Evolutionary conservation across 2,113 vertebrate genomes (phyloP).

Genomic region (Cryptomyrus ogoouensis): DNA sequence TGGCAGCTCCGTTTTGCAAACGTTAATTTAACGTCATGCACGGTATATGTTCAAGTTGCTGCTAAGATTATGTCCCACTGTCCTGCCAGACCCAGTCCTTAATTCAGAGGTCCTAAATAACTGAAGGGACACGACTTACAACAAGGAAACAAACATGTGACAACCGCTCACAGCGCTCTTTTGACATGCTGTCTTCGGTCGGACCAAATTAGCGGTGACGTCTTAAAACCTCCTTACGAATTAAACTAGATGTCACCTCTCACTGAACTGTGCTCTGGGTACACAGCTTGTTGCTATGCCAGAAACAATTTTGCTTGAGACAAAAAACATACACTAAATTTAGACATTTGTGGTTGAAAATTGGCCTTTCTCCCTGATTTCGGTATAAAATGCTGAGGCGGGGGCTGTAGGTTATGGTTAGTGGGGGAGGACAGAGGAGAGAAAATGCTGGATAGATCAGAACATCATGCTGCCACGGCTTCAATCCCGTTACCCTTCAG

Average conservation of each 20-base stretch:
- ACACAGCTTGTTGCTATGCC: not conserved
- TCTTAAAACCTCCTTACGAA: not conserved
- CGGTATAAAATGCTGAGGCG: not conserved
- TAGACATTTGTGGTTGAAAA: not conserved
- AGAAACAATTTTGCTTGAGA: not conserved
- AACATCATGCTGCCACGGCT: not conserved
- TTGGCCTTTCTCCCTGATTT: not conserved
- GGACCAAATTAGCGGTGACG: not conserved
- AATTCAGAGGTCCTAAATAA: not conserved
- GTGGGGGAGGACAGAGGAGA: not conserved
- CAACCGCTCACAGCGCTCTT: not conserved
- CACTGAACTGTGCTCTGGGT: not conserved
- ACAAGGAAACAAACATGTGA: not conserved
- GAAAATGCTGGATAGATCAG: not conserved
- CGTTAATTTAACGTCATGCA: not conserved
- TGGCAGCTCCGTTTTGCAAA: not conserved
- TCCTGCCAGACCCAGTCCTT: not conserved
- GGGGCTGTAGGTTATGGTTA: not conserved
- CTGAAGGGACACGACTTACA: not conserved
- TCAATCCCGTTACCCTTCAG: not conserved
- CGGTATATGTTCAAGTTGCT: not conserved
- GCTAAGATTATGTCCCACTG: not conserved
- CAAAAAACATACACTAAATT: not conserved
- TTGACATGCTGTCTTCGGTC: not conserved
- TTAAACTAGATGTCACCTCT: not conserved